These are phyloP conservation scores for Oncorhynchus mykiss DNA, from an alignment of 2,113 vertebrate species.

Conservation along the genomic window DNA sequence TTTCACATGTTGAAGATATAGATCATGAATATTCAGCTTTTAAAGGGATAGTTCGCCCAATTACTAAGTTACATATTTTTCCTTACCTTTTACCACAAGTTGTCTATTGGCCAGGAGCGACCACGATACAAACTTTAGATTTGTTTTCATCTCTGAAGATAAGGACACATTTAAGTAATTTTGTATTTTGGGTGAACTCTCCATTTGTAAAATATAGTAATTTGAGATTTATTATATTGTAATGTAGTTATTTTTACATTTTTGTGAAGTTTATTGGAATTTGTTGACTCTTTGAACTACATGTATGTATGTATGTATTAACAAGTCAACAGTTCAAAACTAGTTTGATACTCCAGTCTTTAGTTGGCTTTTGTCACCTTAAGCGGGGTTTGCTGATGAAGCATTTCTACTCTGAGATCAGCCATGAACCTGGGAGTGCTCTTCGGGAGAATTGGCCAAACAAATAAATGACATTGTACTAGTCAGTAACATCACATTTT, in stretches of 20 bases:
- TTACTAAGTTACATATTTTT: conserved; percentile 10
- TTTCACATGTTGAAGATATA: conserved; percentile 47
- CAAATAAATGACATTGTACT: conserved; percentile 32
- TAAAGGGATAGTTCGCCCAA: conserved; percentile 10
- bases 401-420: conserved; percentile 46
- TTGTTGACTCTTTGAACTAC: conserved; percentile 66
- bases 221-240: conserved; percentile 65
- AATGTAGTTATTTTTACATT: conserved; percentile 69
- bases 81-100: conserved; percentile 25
- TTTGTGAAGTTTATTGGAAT: conserved; percentile 57
- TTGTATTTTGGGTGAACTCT: conserved; percentile 22
- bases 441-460: conserved; percentile 56
- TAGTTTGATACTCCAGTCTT: conserved; percentile 63
- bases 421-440: conserved; percentile 58
- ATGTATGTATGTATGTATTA: conserved; percentile 47
- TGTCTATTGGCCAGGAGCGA: conserved; percentile 27
- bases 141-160: neutral
- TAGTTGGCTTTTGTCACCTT: conserved; percentile 40
- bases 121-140: conserved; percentile 2
- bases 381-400: neutral
- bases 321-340: conserved; percentile 47
- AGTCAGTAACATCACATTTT: conserved; percentile 50
- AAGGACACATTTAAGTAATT: conserved; percentile 14
- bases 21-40: conserved; percentile 47
- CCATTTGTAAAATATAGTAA: conserved; percentile 56